Evolutionary conservation across 2,113 vertebrate genomes (phyloP).

Genomic region (Ceuthmochares aereus): DNA sequence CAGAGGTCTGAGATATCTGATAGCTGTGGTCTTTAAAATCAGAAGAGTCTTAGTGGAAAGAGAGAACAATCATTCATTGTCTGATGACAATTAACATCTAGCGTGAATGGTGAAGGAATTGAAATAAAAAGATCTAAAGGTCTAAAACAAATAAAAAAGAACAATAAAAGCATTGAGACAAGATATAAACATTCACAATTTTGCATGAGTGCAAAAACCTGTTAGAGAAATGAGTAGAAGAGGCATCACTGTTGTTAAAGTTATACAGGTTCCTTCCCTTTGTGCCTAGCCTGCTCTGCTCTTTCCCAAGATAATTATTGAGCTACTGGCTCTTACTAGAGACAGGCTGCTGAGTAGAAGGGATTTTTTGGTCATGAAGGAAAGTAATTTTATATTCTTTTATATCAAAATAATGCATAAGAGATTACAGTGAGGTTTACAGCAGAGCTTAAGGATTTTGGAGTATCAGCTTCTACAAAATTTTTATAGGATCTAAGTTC

Average conservation of each 20-base stretch:
- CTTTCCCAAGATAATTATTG: not conserved
- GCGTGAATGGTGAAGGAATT: not conserved
- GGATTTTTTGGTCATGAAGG: not conserved
- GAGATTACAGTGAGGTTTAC: not conserved
- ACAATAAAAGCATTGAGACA: not conserved
- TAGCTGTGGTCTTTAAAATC: not conserved
- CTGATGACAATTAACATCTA: not conserved
- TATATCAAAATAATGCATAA: not conserved
- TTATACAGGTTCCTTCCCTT: too few relatives aligned
- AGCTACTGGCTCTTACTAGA: not conserved
- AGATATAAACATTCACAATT: not conserved
- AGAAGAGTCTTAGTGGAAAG: not conserved
- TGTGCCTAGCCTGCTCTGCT: not conserved
- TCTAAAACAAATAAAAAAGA: not conserved
- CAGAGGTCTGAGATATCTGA: not conserved
- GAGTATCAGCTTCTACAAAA: not conserved
- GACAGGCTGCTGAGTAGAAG: not conserved
- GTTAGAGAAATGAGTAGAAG: not conserved
- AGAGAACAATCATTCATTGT: not conserved
- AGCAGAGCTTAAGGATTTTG: not conserved
- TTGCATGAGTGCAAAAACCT: not conserved
- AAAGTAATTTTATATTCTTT: not conserved
- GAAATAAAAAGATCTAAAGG: not conserved
- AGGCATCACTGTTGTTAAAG: not conserved
- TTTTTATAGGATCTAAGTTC: not conserved